phyloP scores from a whole-genome alignment of 2,113 vertebrate species.

The Haplochromis burtoni region DNA sequence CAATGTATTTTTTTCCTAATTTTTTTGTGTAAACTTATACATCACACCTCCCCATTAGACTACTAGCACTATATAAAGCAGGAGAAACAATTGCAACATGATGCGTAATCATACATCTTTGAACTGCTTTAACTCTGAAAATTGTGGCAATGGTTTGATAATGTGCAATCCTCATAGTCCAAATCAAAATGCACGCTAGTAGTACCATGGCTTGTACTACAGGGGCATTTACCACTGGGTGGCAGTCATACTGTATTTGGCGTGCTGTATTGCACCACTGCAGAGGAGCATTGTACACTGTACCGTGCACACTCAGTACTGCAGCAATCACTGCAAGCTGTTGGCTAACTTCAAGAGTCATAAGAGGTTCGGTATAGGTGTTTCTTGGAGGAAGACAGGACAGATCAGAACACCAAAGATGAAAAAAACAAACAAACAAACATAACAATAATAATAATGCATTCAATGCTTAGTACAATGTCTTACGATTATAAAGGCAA shows the following conservation, averaged over 20 bases:
- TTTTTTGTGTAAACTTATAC: conserved; percentile 11
- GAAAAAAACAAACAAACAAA: not conserved
- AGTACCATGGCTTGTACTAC: not conserved
- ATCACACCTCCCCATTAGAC: not conserved
- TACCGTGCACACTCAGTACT: conserved; percentile 9
- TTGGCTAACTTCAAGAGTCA: conserved; percentile 4
- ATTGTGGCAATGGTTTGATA: not conserved
- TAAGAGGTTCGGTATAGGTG: not conserved
- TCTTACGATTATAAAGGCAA: not conserved
- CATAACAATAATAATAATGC: not conserved
- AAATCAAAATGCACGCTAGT: not conserved
- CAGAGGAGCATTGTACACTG: conserved; percentile 5
- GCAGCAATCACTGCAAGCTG: conserved; percentile 19
- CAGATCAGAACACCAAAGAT: not conserved
- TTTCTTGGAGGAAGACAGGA: not conserved
- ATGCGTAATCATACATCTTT: not conserved
- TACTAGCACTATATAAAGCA: not conserved
- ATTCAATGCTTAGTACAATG: not conserved
- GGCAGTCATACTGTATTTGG: conserved; percentile 14
- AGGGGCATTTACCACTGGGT: conserved; percentile 29
- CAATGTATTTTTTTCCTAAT: not conserved
- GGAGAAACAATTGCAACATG: not conserved
- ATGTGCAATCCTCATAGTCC: not conserved
- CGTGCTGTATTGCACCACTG: conserved; percentile 36
- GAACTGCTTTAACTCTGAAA: not conserved